Base-by-base conservation (phyloP, 1,140 invertebrate genomes). In the Hypothenemus hampei region DNA sequence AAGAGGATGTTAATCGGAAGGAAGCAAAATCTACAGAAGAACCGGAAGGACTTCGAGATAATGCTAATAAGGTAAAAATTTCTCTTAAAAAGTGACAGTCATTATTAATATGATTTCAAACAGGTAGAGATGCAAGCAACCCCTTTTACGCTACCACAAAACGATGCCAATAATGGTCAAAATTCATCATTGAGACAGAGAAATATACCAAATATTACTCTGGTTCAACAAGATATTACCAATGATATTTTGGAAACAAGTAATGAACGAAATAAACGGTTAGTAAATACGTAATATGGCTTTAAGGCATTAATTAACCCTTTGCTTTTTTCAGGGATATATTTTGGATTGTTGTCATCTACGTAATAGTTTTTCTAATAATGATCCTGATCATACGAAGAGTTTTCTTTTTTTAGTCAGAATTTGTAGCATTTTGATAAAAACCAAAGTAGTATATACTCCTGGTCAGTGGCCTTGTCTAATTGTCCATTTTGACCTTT, bases 331-430 rank as follows among this genome's bases (percentile, higher is more conserved):
- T 57, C 40, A 70, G 69, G 44, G 67, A 70, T 59, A 63, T 59
- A 58, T 56, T 68, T 18, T 71, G 68, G 65, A 64, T 58, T 23
- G 57, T 62, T 33, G 57, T 65, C 10, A 66, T 68, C 22, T 67
- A 64, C 60, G 52, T 65, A n/a, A 61, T 71, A 15, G 40, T 71
- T 46, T 49, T 58, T 7, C 43, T 67, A 23, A 70, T 70, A 60
- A 53, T 50, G 15, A 40, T 69, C 10, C 40, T 70, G 2, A 36
- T 70, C 13, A 57, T 68, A 29, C 51, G 68, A 50, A 54, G 68
- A 57, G 39, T 67, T 23, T 69, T 70, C 43, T 67, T 70, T 23
- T 16, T 55, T 23, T 58, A 58, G 35, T 20, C n/a, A n/a, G n/a
- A n/a, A n/a, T n/a, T n/a, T n/a, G n/a, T n/a, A n/a, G n/a, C n/a